Conservation (phyloP, 1,140 invertebrate genomes). For the Bombus fervidus region DNA sequence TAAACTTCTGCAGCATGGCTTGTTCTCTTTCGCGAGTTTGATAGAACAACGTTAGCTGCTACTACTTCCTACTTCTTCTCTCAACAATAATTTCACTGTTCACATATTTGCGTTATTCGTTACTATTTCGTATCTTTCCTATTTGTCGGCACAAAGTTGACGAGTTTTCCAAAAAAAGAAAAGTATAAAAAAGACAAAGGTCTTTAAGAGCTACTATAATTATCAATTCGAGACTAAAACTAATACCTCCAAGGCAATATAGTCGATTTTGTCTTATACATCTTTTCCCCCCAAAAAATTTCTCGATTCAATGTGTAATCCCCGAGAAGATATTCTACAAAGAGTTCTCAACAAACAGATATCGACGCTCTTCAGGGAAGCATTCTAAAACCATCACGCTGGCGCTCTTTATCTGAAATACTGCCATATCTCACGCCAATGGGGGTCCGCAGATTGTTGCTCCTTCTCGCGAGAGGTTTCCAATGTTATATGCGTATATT, state of each 20-base stretch:
- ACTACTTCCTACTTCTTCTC: neutral
- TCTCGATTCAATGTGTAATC: too few species aligned
- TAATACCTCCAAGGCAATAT: neutral
- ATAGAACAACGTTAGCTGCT: neutral
- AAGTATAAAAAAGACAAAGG: too few species aligned
- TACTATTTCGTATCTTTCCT: too few species aligned
- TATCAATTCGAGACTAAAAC: neutral
- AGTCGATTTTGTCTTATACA: neutral
- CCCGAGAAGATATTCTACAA: neutral
- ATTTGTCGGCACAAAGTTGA: too few species aligned
- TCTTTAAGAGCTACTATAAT: too few species aligned
- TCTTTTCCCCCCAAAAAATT: fast-evolving
- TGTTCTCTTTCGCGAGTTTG: constrained; percentile 36
- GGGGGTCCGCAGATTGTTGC: constrained; percentile 30
- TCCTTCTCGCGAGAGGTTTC: constrained; percentile 59
- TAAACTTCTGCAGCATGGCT: constrained; percentile 42
- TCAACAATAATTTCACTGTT: neutral
- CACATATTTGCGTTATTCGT: too few species aligned
- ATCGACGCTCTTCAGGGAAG: neutral
- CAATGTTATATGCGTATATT: constrained; percentile 45
- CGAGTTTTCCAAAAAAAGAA: too few species aligned
- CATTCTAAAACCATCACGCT: neutral
- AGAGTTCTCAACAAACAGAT: neutral
- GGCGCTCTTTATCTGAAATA: constrained; percentile 12
- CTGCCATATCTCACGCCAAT: constrained; percentile 24